Evolutionary conservation across 2,888 invertebrate genomes (phyloP).

Genomic region (Leucophenga montana): DNA sequence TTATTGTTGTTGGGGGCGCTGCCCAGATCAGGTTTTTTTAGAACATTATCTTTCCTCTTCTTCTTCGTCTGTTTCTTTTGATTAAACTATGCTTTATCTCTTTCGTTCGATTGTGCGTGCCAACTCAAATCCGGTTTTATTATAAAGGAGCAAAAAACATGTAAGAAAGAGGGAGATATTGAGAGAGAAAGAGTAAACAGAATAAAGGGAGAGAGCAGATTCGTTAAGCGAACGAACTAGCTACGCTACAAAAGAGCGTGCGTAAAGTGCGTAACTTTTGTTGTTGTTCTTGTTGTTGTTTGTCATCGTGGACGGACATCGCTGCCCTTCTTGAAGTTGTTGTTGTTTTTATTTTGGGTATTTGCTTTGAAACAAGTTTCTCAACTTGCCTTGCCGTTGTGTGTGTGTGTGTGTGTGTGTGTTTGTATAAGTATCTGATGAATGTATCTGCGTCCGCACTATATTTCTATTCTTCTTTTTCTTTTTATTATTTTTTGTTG

Average conservation of each 20-base stretch:
- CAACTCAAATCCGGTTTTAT: constrained; percentile 34
- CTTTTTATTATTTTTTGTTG: neutral
- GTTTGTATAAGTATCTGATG: too few species aligned
- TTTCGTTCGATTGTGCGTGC: constrained; percentile 36
- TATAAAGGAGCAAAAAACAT: constrained; percentile 37
- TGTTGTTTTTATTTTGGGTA: neutral
- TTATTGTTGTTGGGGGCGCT: neutral
- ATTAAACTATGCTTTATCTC: neutral
- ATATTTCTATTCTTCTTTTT: neutral
- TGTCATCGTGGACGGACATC: neutral
- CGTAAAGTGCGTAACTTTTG: constrained; percentile 65
- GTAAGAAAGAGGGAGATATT: constrained; percentile 1
- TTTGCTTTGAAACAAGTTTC: too few species aligned
- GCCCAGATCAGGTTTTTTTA: neutral
- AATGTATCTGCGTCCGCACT: neutral
- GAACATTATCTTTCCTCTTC: neutral
- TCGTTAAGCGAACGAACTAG: constrained; percentile 45
- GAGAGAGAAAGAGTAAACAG: constrained; percentile 10
- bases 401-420: constrained; percentile 3
- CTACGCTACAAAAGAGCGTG: constrained; percentile 51
- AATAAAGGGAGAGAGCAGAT: constrained; percentile 17
- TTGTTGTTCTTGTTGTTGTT: constrained; percentile 20
- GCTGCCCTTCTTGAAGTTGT: neutral
- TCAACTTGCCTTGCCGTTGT: neutral
- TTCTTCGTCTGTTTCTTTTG: neutral